A percentile compares a stretch with the other conserved stretches of the same genome.
phyloP scores from a whole-genome alignment of 2,113 vertebrate genomes.

The Monopterus albus region DNA sequence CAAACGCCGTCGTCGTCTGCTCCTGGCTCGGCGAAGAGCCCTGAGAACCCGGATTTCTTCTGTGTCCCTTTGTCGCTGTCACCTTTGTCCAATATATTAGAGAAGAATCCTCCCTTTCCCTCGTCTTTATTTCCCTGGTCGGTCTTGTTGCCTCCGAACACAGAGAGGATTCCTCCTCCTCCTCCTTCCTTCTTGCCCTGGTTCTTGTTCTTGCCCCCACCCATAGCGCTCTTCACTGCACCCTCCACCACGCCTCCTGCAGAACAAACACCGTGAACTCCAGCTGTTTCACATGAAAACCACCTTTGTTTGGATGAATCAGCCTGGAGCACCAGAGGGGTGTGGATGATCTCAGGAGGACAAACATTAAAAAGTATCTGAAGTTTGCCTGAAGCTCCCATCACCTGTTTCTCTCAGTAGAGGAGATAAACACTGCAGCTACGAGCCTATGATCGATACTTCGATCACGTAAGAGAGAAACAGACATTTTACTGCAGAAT shows the following conservation, averaged over 20 bases:
- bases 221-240: slow-evolving; percentile 40
- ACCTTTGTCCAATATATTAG: slow-evolving; percentile 42
- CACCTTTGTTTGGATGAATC: not conserved
- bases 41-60: slow-evolving; percentile 51
- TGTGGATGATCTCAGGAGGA: not conserved
- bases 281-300: too few species aligned
- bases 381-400: not conserved
- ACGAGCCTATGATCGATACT: too few species aligned
- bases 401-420: too few species aligned
- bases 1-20: not conserved
- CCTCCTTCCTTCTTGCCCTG: slow-evolving; percentile 18
- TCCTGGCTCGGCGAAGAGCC: slow-evolving; percentile 52
- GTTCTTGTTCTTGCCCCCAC: slow-evolving; percentile 24
- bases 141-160: slow-evolving; percentile 31
- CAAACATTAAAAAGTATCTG: not conserved
- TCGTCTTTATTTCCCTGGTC: not conserved
- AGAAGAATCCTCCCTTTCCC: slow-evolving; percentile 46
- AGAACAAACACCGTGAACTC: not conserved
- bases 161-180: slow-evolving; percentile 42
- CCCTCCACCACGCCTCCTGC: slow-evolving; percentile 66
- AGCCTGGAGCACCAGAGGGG: not conserved
- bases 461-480: too few species aligned
- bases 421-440: too few species aligned
- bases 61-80: not conserved
- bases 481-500: too few species aligned